These are phyloP conservation scores for Manis crassicaudata DNA, from an alignment of 2,797 vertebrate species.

Conservation along the genomic window DNA sequence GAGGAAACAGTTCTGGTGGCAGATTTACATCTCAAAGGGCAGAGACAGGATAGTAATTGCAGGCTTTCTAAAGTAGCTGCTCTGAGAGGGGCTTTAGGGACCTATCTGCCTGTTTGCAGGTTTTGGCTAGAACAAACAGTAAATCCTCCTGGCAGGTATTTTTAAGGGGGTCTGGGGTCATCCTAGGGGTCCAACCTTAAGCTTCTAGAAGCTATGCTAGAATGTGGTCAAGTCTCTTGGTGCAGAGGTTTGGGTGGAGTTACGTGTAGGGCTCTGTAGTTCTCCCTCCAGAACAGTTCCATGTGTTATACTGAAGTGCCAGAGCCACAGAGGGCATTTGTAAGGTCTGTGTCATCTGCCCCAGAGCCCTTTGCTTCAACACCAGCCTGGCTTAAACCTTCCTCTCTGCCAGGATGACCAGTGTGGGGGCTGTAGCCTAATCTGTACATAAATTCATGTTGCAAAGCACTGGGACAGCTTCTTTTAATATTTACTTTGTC, in stretches of 20 bases:
- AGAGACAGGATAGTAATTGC: not conserved
- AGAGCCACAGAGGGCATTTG: not conserved
- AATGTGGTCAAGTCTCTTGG: not conserved
- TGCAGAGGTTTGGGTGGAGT: not conserved
- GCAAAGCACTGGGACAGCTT: not conserved
- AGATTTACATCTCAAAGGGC: not conserved
- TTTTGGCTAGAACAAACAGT: not conserved
- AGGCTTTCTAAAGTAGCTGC: not conserved
- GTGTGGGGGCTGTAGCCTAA: not conserved
- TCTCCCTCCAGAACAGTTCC: not conserved
- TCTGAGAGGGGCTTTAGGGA: not conserved
- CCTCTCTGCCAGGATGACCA: no score
- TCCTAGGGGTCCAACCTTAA: accelerated
- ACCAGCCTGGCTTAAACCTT: not conserved
- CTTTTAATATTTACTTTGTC: not conserved
- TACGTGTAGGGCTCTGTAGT: not conserved
- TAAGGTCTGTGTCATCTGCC: not conserved
- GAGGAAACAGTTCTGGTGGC: not conserved
- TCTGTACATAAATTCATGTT: not conserved
- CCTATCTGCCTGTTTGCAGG: not conserved
- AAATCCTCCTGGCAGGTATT: not conserved
- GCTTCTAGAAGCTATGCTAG: not conserved
- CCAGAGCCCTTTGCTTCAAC: not conserved
- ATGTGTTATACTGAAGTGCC: not conserved
- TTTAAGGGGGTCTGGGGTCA: not conserved